Base-by-base conservation (phyloP, 2,113 vertebrate species). In the Bubo blakistoni region DNA sequence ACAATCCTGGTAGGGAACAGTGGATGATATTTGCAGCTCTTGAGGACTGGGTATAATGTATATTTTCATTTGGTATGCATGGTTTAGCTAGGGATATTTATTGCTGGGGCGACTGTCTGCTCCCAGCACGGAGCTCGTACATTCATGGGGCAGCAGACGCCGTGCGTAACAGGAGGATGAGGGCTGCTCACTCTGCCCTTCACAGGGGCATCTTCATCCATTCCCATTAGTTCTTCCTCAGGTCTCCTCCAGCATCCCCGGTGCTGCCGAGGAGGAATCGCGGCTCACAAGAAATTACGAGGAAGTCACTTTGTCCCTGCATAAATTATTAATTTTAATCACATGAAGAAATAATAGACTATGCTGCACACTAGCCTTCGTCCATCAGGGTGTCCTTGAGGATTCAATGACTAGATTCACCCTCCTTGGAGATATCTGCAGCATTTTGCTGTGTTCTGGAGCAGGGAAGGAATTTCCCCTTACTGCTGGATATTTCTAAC, bases 281-380 rank as follows among this genome's bases (percentile, higher is more conserved):
- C 2, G 3, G 51, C 69, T 95, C 81, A 38, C n/a, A 30, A 88
- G 82, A 63, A 94, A 94, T 71, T 82, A 94, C 0, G 0, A 74
- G 1, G 1, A 86, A 94, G 69, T 59, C 85, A 40, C n/a, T 78
- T 73, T 1, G 3, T 49, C 67, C 82, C 44, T 0, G 0, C 58
- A 70, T 90, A 86, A 95, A 95, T 96, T 73, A 93, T 93, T 88
- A 87, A 94, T 73, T 96, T 96, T 93, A 74, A 77, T 90, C 92
- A 88, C 71, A 58, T 29, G 85, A 77, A 90, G 93, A 71, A 94
- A 80, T 90, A 94, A 95, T 51, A 66, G 90, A 77, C 46, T 90
- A 54, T 1, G 2, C 54, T 1, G 3, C n/a, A 25, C 12, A 19
- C 30, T 13, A 82, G 54, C 70, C 62, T 80, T 76, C 1, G 4